phyloP scores from a whole-genome alignment of 2,888 invertebrate species.

The Netelia fuscicornis region DNA sequence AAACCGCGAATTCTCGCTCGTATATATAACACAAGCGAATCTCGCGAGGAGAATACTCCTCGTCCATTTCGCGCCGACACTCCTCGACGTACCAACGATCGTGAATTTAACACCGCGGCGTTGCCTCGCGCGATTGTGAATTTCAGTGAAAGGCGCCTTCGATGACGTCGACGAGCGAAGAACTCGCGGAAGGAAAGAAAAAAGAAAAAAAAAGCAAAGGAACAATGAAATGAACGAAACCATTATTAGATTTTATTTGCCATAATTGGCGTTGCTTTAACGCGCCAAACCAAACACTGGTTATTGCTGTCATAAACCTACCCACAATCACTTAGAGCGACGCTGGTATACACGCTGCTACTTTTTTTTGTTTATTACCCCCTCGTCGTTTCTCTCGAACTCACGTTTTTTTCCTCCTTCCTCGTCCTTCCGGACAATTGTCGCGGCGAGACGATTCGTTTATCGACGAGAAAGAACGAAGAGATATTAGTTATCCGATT shows the following conservation, averaged over 20 bases:
- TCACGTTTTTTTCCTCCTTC: no score
- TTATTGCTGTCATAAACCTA: constrained; percentile 83
- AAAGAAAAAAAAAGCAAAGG: constrained; percentile 32
- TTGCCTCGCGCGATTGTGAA: not conserved
- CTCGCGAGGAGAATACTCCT: constrained; percentile 1
- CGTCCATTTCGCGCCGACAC: not conserved
- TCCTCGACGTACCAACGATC: no score
- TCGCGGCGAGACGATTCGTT: no score
- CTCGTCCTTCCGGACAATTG: no score
- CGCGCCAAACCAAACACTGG: constrained; percentile 83
- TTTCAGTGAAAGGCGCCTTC: not conserved
- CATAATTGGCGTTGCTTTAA: constrained; percentile 82
- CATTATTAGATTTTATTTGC: constrained; percentile 81
- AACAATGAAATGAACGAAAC: constrained; percentile 63
- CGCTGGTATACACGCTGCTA: constrained; percentile 74
- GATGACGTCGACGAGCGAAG: constrained; percentile 1
- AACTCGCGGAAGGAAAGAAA: not conserved
- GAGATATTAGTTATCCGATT: no score
- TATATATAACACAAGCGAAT: not conserved
- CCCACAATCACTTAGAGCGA: constrained; percentile 82
- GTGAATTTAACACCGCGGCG: not conserved
- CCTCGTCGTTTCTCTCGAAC: constrained; percentile 13
- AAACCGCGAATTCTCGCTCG: constrained; percentile 19
- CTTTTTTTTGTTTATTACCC: constrained; percentile 69
- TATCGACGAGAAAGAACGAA: no score